Conservation (phyloP, 2,888 invertebrate species). For the Mesopsocus fuscifrons region DNA sequence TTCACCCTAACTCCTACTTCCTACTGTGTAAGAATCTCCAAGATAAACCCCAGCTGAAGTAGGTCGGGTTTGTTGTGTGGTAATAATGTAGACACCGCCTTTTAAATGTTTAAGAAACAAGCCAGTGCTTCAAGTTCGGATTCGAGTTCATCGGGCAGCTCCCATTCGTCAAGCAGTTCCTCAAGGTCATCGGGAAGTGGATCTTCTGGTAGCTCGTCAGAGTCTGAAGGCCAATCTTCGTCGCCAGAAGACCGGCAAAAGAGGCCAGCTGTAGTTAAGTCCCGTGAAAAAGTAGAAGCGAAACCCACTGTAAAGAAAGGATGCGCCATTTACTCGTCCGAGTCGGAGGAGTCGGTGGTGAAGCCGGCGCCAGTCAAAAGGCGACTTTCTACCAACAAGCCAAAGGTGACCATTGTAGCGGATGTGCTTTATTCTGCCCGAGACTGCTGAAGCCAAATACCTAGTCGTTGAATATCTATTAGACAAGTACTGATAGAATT, state of each 20-base stretch:
- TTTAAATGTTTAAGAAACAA: too few species aligned
- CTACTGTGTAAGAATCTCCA: too few species aligned
- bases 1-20: too few species aligned
- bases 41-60: too few species aligned
- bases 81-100: too few species aligned
- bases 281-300: not conserved
- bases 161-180: not conserved
- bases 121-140: not conserved
- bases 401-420: slow-evolving; percentile 19
- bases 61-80: too few species aligned
- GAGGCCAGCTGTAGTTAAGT: not conserved
- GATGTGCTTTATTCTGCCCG: too few species aligned
- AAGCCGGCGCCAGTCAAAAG: slow-evolving; percentile 22
- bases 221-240: too few species aligned
- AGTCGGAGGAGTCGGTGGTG: slow-evolving; percentile 31
- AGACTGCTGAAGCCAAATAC: too few species aligned
- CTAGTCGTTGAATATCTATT: too few species aligned
- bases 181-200: not conserved
- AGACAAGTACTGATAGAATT: too few species aligned
- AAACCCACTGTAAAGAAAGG: slow-evolving; percentile 28
- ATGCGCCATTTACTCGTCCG: slow-evolving; percentile 34
- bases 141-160: not conserved
- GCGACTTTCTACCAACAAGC: slow-evolving; percentile 19
- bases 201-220: not conserved
- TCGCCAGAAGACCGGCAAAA: not conserved